Evolutionary conservation across 92 coral and sea anemone genomes (phyloP).

Genomic region (Phenganax marumi): DNA sequence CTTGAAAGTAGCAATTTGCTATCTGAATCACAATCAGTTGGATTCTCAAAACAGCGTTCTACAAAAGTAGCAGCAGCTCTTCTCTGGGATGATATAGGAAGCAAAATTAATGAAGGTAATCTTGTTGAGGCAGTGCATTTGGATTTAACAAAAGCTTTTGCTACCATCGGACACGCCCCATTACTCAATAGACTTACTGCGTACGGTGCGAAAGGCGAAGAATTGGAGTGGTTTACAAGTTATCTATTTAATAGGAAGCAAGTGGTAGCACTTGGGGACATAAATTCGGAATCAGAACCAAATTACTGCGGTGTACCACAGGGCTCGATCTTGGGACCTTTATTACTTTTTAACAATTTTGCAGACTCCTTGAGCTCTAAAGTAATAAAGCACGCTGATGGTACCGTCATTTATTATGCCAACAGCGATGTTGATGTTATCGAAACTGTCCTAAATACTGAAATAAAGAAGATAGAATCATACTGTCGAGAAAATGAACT

Average conservation of each 20-base stretch:
- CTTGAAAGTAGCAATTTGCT: constrained; percentile 4
- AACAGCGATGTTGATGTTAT: constrained; percentile 1
- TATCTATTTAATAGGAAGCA: constrained; percentile 4
- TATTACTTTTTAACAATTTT: constrained; percentile 1
- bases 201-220: not conserved
- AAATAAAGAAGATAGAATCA: not conserved
- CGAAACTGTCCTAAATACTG: not conserved
- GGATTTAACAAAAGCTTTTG: constrained; percentile 6
- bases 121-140: constrained; percentile 6
- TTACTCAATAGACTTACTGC: constrained; percentile 1
- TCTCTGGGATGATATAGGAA: constrained; percentile 3
- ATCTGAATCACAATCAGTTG: constrained; percentile 22
- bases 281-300: not conserved
- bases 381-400: constrained; percentile 3
- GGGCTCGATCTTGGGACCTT: not conserved
- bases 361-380: not conserved
- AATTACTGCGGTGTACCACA: constrained; percentile 1
- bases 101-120: constrained; percentile 5
- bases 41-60: constrained; percentile 9
- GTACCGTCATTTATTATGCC: constrained; percentile 5
- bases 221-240: not conserved
- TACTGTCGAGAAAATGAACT: constrained; percentile 7
- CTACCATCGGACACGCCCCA: constrained; percentile 1
- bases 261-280: constrained; percentile 7
- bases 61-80: constrained; percentile 18